phyloP scores from a whole-genome alignment of 2,113 vertebrate genomes.

The Scalopus aquaticus region DNA sequence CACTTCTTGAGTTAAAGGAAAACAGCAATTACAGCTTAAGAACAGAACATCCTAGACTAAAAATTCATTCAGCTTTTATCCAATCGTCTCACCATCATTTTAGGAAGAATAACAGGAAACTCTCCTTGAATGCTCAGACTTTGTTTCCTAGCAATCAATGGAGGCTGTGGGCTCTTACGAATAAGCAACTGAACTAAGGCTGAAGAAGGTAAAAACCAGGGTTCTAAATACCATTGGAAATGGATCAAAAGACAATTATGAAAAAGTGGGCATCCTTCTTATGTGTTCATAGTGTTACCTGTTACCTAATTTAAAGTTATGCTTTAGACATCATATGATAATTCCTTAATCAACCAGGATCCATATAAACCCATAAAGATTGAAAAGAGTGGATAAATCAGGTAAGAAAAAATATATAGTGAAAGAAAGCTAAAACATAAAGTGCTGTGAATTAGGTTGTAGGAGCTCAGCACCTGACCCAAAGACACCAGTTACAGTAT shows the following conservation, averaged over 20 bases:
- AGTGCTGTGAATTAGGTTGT: neutral
- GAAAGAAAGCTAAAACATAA: neutral
- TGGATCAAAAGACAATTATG: neutral
- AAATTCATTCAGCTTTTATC: conserved; percentile 63
- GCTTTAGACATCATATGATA: neutral
- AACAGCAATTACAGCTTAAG: conserved; percentile 72
- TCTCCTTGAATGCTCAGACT: conserved; percentile 51
- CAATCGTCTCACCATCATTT: conserved; percentile 35
- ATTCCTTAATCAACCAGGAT: conserved; percentile 35
- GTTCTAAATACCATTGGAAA: neutral
- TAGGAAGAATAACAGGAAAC: conserved; percentile 61
- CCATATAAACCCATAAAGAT: neutral
- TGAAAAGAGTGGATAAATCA: neutral
- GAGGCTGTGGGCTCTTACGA: conserved; percentile 12
- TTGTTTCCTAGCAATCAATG: conserved; percentile 67
- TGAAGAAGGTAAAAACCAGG: neutral
- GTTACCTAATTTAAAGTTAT: conserved; percentile 33
- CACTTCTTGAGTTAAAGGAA: conserved; percentile 64
- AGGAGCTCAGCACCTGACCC: neutral
- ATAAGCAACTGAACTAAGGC: conserved; percentile 17
- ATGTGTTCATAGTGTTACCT: neutral
- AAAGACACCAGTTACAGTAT: neutral
- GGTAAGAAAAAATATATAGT: neutral
- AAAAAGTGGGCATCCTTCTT: neutral
- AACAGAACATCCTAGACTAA: conserved; percentile 73